These are phyloP conservation scores for Marmota monax DNA, from an alignment of 2,113 vertebrate species.

Conservation along the genomic window DNA sequence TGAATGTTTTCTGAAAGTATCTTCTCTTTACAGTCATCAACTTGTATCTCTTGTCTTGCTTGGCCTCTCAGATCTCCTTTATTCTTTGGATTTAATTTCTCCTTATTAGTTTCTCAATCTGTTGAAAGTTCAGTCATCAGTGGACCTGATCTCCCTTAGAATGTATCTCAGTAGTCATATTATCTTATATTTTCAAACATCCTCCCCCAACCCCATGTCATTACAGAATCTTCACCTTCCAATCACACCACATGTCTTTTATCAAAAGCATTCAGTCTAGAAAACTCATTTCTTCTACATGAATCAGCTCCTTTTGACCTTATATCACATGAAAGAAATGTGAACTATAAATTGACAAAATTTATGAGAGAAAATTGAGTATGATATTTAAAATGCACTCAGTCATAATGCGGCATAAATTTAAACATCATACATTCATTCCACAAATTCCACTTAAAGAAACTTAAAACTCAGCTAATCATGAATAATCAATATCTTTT, in stretches of 20 bases:
- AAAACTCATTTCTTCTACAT: background rate
- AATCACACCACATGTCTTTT: background rate
- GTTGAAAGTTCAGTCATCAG: background rate
- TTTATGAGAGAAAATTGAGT: background rate
- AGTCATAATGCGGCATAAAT: background rate
- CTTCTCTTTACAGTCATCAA: background rate
- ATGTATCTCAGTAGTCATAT: too few relatives aligned
- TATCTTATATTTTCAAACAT: too few relatives aligned
- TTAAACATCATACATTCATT: background rate
- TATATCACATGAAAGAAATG: background rate
- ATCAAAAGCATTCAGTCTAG: background rate
- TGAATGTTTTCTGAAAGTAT: background rate
- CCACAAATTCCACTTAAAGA: background rate
- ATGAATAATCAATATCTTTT: background rate
- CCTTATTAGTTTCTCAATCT: background rate
- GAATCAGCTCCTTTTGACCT: background rate
- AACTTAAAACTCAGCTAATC: background rate
- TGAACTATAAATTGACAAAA: background rate
- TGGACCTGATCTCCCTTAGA: too few relatives aligned
- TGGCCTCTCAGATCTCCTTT: background rate
- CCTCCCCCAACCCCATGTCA: fast-evolving
- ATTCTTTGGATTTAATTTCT: background rate
- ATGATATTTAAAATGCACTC: background rate
- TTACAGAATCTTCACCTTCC: fast-evolving
- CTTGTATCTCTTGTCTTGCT: background rate